Evolutionary conservation across 2,888 invertebrate species (phyloP), one percentile per base, ranked within the genome.

Genomic region (Lasiommata megera): DNA sequence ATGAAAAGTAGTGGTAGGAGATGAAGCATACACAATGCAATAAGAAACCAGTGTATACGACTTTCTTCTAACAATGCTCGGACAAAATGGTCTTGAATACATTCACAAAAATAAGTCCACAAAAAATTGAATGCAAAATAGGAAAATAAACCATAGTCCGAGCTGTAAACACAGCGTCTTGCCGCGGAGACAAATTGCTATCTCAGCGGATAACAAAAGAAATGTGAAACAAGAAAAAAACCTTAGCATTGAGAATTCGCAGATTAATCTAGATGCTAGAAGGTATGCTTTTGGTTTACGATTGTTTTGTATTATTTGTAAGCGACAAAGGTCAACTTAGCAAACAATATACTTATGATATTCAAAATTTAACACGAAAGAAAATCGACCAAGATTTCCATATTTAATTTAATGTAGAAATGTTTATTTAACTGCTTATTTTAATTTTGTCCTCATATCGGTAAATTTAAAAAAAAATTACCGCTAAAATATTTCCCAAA

Each of bases 191-290:
- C 57, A 59, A 62, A 59, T 61, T 61, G 44, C 58, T 52, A 57
- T 55, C 51, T 62, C 54, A 37, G 44, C 38, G 37, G 37, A 53
- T 23, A 47, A 62, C 60, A 62, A 62, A 62, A 54, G 56, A 54
- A 56, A 54, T 23, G 47, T 41, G 55, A 55, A 47, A 59, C 51
- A 52, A 55, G 51, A 46, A 51, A 43, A 51, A 50, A 46, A 16
- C 29, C 50, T 52, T 41, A 36, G 52, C 54, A 61, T 61, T 61
- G 61, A 61, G 50, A 47, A 29, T 40, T 57, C 40, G 36, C 36
- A 52, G 58, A 61, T 58, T 58, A 61, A 52, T 61, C 54, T 47
- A 14, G 43, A 43, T 9, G 34, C 46, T 38, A 29, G 12, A 47
- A 48, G 43, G 40, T 41, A 62, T 41, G 54, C 44, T 58, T 61